phyloP scores from a whole-genome alignment of 2,797 vertebrate species.

The Cottoperca gobio region DNA sequence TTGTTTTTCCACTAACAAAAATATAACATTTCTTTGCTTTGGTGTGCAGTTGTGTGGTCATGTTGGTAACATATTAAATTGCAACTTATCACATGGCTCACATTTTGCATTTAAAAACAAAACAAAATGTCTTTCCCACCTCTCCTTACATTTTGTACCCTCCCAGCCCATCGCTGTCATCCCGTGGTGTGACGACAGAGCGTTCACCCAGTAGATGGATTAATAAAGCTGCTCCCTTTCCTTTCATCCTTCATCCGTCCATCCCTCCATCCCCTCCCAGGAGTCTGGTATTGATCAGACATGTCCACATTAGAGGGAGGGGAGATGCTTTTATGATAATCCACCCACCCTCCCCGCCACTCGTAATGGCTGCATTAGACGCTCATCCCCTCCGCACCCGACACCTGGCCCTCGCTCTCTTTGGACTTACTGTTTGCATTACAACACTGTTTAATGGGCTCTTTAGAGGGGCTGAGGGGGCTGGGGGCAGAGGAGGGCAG shows the following conservation, averaged over 20 bases:
- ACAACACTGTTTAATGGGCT: slow-evolving; percentile 86
- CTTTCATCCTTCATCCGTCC: slow-evolving; percentile 50
- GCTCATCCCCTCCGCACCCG: slow-evolving; percentile 80
- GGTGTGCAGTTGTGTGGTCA: background rate
- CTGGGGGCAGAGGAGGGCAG: slow-evolving; percentile 47
- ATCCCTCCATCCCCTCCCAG: slow-evolving; percentile 69
- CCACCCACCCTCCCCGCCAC: slow-evolving; percentile 72
- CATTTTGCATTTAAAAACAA: background rate
- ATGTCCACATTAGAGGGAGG: slow-evolving; percentile 84
- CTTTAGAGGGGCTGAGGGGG: slow-evolving; percentile 67
- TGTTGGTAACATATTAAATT: slow-evolving; percentile 3
- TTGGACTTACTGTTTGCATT: slow-evolving; percentile 85
- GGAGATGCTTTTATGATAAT: slow-evolving; percentile 89
- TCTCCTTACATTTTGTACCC: background rate
- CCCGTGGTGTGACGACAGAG: slow-evolving; percentile 34
- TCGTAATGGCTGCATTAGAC: slow-evolving; percentile 88
- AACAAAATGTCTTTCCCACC: background rate
- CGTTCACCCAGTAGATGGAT: slow-evolving; percentile 52
- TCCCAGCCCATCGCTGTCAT: slow-evolving; percentile 12
- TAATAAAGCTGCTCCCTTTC: slow-evolving; percentile 70
- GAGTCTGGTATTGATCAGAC: slow-evolving; percentile 87
- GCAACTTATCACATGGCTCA: background rate
- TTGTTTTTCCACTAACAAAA: background rate
- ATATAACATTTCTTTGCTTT: background rate
- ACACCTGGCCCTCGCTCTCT: slow-evolving; percentile 85